These are phyloP conservation scores for Lanius ludovicianus DNA, from an alignment of 2,113 vertebrate genomes.

Conservation along the genomic window DNA sequence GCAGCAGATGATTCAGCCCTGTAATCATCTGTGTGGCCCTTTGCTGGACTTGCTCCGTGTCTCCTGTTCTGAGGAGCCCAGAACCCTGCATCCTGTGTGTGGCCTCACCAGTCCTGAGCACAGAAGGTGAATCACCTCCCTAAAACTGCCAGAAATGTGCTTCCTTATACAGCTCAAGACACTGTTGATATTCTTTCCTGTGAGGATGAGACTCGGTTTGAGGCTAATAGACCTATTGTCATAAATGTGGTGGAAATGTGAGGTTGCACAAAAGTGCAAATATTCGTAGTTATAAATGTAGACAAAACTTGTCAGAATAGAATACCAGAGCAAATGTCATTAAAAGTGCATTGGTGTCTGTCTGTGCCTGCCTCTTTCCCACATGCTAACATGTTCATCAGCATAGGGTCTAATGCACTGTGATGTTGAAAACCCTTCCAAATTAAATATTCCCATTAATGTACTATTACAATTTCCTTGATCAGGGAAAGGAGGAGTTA, in stretches of 20 bases:
- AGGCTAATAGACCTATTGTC: not conserved
- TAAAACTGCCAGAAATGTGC: not conserved
- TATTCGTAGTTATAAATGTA: not conserved
- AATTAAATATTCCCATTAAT: not conserved
- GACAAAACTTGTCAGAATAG: not conserved
- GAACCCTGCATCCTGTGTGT: not conserved
- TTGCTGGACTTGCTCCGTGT: not conserved
- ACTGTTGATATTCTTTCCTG: not conserved
- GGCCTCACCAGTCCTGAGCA: not conserved
- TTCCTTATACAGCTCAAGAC: not conserved
- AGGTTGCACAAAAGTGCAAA: not conserved
- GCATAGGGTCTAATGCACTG: not conserved
- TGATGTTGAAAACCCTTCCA: not conserved
- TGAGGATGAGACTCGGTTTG: not conserved
- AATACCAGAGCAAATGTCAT: not conserved
- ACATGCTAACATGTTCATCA: not conserved
- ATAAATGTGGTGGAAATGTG: not conserved
- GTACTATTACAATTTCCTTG: not conserved
- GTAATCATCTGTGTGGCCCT: not conserved
- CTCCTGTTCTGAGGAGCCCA: not conserved
- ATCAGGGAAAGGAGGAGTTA: not conserved
- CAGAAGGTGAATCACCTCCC: not conserved
- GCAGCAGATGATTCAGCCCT: not conserved
- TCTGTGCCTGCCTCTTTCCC: not conserved
- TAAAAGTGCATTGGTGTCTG: not conserved